phyloP scores from a whole-genome alignment of 2,888 invertebrate genomes.

The Hartigia nigra region DNA sequence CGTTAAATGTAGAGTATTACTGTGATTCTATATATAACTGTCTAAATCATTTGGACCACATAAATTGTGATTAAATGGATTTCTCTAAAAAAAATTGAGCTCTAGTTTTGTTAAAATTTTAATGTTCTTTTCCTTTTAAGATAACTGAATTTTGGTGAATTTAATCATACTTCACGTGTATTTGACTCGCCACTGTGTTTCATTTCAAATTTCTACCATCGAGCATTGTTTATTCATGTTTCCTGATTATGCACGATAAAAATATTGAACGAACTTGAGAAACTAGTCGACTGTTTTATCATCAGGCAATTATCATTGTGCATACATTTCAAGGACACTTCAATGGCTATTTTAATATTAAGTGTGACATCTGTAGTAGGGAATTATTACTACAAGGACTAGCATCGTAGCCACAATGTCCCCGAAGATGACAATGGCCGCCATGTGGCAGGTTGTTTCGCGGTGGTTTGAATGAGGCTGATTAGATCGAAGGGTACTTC shows the following conservation, averaged over 20 bases:
- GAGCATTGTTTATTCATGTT: not conserved
- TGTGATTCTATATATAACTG: not conserved
- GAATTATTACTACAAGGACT: not conserved
- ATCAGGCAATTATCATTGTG: not conserved
- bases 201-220: not conserved
- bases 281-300: not conserved
- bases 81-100: not conserved
- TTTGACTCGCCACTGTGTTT: not conserved
- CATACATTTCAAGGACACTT: not conserved
- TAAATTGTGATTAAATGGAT: not conserved
- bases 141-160: not conserved
- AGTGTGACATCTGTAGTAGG: not conserved
- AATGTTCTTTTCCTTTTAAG: not conserved
- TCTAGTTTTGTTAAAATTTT: not conserved
- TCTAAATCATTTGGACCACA: not conserved
- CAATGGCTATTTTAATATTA: not conserved
- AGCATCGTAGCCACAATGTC: not conserved
- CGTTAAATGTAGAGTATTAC: not conserved
- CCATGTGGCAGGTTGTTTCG: constrained; percentile 61
- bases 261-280: not conserved
- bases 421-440: constrained; percentile 38
- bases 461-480: constrained; percentile 57
- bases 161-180: not conserved
- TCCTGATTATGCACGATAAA: not conserved
- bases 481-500: constrained; percentile 56